phyloP scores from a whole-genome alignment of 2,113 vertebrate genomes.

The Zapus hudsonius region DNA sequence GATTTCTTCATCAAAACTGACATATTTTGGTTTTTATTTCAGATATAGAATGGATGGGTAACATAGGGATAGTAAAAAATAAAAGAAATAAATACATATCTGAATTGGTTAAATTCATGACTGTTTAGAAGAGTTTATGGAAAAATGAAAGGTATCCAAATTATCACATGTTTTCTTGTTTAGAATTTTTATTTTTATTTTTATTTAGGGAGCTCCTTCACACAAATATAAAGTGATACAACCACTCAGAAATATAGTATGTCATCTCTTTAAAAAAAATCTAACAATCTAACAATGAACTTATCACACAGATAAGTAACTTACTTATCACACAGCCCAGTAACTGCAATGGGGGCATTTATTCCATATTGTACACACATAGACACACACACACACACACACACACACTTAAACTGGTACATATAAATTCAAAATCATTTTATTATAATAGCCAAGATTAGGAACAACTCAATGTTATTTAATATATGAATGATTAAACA shows the following conservation, averaged over 20 bases:
- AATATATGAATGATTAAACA: neutral
- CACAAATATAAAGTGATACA: neutral
- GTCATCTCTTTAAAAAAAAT: neutral
- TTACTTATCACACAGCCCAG: neutral
- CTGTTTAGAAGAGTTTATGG: neutral
- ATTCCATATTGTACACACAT: neutral
- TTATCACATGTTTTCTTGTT: neutral
- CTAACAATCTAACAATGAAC: no score
- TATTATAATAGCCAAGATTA: neutral
- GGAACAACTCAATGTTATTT: neutral
- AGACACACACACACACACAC: no score
- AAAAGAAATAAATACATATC: neutral
- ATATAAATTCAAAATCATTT: neutral
- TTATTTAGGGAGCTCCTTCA: neutral
- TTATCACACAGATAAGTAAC: neutral
- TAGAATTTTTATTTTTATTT: neutral
- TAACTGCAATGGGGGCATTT: neutral
- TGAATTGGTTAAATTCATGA: neutral
- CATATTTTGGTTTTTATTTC: constrained; percentile 59
- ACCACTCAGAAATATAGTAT: neutral
- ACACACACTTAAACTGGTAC: neutral
- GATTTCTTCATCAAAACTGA: constrained; percentile 83
- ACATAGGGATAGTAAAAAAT: neutral
- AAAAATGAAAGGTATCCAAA: constrained; percentile 20
- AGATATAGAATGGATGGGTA: neutral